Conservation (phyloP, 2,797 vertebrate species). For the Halcyon leucocephala region DNA sequence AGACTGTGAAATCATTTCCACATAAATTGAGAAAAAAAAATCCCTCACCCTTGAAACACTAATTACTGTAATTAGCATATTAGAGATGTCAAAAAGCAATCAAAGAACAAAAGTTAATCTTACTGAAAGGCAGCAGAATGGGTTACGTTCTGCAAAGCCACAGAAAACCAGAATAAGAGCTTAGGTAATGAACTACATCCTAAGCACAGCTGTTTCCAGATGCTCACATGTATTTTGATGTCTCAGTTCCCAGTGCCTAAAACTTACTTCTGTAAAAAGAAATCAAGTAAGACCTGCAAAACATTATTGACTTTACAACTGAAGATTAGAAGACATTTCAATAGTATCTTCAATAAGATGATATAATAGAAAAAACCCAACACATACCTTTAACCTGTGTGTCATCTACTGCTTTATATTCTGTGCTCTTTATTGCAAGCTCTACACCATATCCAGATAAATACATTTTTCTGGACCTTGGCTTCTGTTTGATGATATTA, state of each 20-base stretch:
- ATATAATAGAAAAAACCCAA: neutral
- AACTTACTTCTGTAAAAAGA: neutral
- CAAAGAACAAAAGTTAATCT: neutral
- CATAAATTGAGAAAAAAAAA: neutral
- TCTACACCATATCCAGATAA: slow-evolving; percentile 97
- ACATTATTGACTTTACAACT: neutral
- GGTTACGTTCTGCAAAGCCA: neutral
- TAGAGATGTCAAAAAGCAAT: neutral
- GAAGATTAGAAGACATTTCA: neutral
- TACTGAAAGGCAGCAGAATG: neutral
- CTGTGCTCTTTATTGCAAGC: slow-evolving; percentile 96
- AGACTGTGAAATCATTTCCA: neutral
- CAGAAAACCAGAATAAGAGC: neutral
- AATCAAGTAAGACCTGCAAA: neutral
- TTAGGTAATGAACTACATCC: neutral
- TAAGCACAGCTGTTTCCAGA: neutral
- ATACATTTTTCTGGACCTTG: slow-evolving; percentile 86
- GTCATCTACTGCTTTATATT: slow-evolving; percentile 97
- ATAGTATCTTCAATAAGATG: neutral
- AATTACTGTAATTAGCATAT: neutral
- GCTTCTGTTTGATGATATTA: slow-evolving; percentile 79
- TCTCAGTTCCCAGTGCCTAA: neutral
- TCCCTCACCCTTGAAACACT: neutral
- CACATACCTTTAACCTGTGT: slow-evolving; percentile 88
- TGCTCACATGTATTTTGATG: neutral